Percentiles rank a stretch among this genome's conserved stretches.
These are phyloP conservation scores for Oxyscelio sp. DNA, from an alignment of 2,888 invertebrate genomes.

Conservation along the genomic window DNA sequence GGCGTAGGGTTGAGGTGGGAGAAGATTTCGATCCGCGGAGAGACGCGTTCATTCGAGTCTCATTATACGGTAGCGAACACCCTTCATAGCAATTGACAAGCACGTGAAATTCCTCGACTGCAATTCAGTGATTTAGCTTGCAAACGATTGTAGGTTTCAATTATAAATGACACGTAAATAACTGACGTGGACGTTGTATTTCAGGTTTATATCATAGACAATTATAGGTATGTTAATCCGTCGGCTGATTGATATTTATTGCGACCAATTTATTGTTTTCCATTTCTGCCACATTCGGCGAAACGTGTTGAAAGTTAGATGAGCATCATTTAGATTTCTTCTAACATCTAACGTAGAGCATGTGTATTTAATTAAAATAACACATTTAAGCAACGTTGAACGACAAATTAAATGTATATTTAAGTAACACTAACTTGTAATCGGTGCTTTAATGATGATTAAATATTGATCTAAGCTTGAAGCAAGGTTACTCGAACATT, in stretches of 20 bases:
- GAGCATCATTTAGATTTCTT: neutral
- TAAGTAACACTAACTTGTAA: too few relatives aligned
- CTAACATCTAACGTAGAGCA: too few relatives aligned
- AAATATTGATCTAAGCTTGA: too few relatives aligned
- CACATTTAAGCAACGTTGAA: too few relatives aligned
- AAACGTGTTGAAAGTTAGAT: neutral
- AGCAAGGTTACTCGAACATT: too few relatives aligned
- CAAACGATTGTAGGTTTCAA: conserved; percentile 52
- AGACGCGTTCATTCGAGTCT: conserved; percentile 35
- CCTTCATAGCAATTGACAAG: conserved; percentile 61
- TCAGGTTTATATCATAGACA: conserved; percentile 18
- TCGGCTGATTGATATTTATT: conserved; percentile 36
- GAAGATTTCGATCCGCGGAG: conserved; percentile 22
- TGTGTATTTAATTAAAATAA: too few relatives aligned
- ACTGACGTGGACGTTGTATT: conserved; percentile 45
- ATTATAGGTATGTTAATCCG: conserved; percentile 26
- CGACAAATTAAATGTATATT: too few relatives aligned
- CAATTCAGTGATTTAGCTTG: conserved; percentile 45
- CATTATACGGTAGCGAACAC: conserved; percentile 48
- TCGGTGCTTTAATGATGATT: too few relatives aligned
- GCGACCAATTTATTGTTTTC: conserved; percentile 18
- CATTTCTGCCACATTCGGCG: neutral
- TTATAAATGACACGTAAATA: conserved; percentile 61
- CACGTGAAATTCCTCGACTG: conserved; percentile 48
- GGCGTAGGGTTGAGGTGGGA: neutral